phyloP scores from a whole-genome alignment of 1,140 invertebrate species.

The Drosophila subpulchrella region DNA sequence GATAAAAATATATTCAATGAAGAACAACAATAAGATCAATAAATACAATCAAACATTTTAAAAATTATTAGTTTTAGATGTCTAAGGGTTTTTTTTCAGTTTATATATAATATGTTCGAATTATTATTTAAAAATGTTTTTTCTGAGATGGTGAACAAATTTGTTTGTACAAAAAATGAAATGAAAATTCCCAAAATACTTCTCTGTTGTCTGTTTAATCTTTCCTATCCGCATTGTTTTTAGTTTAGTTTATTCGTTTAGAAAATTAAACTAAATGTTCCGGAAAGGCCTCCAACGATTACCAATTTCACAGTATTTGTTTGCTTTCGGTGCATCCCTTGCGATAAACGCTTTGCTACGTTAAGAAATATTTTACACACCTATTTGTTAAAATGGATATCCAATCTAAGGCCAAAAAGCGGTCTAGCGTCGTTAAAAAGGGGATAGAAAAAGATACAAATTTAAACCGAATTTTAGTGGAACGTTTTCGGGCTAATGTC shows the following conservation, averaged over 20 bases:
- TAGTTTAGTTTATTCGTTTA: neutral
- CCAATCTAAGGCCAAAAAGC: slow-evolving; percentile 32
- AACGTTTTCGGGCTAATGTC: slow-evolving; percentile 44
- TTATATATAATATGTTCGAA: too few relatives aligned
- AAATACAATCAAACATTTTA: too few relatives aligned
- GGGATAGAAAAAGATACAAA: slow-evolving; percentile 46
- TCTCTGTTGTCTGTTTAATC: too few relatives aligned
- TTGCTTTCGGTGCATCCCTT: slow-evolving; percentile 1
- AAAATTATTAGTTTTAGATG: too few relatives aligned
- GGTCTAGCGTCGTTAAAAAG: slow-evolving; percentile 44
- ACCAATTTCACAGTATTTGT: slow-evolving; percentile 26
- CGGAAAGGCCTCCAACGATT: neutral
- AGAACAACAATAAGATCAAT: too few relatives aligned
- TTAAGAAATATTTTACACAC: slow-evolving; percentile 16
- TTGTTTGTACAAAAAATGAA: too few relatives aligned
- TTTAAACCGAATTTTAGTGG: slow-evolving; percentile 62
- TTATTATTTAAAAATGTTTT: too few relatives aligned
- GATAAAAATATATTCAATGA: too few relatives aligned
- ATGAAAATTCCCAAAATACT: too few relatives aligned
- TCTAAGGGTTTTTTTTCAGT: too few relatives aligned
- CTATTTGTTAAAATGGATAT: slow-evolving; percentile 43
- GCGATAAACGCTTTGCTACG: neutral
- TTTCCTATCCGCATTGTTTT: too few relatives aligned
- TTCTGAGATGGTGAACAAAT: too few relatives aligned
- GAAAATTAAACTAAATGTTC: slow-evolving; percentile 8